A percentile compares a stretch with the other conserved stretches of the same genome.
Evolutionary conservation across 2,888 invertebrate genomes (phyloP).

Genomic region (Gari tellinella): DNA sequence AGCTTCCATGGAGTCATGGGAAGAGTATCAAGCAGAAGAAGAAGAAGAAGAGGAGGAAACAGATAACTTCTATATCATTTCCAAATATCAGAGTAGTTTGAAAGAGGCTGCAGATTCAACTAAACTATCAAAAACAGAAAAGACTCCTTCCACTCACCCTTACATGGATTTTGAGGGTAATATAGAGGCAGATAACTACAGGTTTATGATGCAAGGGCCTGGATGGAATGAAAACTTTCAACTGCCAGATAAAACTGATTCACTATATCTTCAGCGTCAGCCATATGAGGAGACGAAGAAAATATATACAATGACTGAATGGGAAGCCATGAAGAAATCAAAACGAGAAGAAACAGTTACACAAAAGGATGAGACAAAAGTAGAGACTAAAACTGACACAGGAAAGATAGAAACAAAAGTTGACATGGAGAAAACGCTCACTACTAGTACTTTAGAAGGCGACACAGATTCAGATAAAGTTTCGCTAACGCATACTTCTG

Average conservation of each 20-base stretch:
- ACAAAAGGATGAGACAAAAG: constrained; percentile 35
- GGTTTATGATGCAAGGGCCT: constrained; percentile 44
- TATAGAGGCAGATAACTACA: constrained; percentile 62
- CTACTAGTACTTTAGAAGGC: constrained; percentile 39
- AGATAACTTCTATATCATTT: constrained; percentile 58
- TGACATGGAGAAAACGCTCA: constrained; percentile 41
- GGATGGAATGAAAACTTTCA: constrained; percentile 58
- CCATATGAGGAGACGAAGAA: constrained; percentile 79
- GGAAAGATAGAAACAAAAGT: no score
- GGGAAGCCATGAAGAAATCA: constrained; percentile 78
- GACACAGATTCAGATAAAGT: constrained; percentile 41
- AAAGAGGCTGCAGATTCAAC: constrained; percentile 53
- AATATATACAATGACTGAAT: constrained; percentile 81
- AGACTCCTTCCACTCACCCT: constrained; percentile 55
- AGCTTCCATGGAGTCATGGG: constrained; percentile 82
- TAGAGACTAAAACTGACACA: constrained; percentile 24
- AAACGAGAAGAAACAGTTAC: constrained; percentile 50
- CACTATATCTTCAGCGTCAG: constrained; percentile 65
- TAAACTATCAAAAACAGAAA: constrained; percentile 46
- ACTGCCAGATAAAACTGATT: constrained; percentile 31
- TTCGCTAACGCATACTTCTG: no score
- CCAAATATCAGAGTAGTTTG: constrained; percentile 59
- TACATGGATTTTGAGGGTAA: constrained; percentile 75
- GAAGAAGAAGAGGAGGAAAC: constrained; percentile 53
- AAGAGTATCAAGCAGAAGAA: constrained; percentile 50